Percentiles rank a stretch among this genome's conserved stretches.
phyloP scores from a whole-genome alignment of 2,888 invertebrate genomes.

The Leucania comma region DNA sequence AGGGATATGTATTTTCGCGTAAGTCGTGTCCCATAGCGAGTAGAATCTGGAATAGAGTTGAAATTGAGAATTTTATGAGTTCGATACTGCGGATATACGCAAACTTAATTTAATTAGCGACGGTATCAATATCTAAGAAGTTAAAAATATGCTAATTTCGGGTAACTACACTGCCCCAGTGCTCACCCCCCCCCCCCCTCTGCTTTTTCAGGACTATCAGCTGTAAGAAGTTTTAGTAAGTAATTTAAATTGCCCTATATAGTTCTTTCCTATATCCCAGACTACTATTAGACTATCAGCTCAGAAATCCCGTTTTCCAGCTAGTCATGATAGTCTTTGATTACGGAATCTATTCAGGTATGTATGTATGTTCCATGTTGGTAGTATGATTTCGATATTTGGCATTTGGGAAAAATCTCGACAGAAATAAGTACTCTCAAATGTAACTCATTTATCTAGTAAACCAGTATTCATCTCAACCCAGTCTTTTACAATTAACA shows the following conservation, averaged over 20 bases:
- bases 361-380: not conserved
- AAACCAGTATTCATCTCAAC: not conserved
- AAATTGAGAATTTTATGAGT: not conserved
- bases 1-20: conserved; percentile 99
- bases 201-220: not conserved
- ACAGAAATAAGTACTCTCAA: not conserved
- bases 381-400: not conserved
- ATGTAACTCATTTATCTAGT: not conserved
- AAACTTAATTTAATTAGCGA: not conserved
- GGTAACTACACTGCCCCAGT: no score
- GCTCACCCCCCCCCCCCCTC: no score
- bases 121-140: no score
- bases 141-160: no score
- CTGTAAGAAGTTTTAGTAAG: not conserved
- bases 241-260: not conserved
- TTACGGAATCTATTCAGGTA: not conserved
- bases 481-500: not conserved
- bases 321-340: not conserved
- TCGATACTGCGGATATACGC: no score
- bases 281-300: no score
- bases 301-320: no score
- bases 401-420: not conserved
- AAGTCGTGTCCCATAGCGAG: conserved; percentile 99
- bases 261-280: no score
- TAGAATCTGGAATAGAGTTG: conserved; percentile 94